A percentile compares a stretch with the other conserved stretches of the same genome.
Conservation (phyloP, 1,140 invertebrate species). For the Hylyphantes graminicola region DNA sequence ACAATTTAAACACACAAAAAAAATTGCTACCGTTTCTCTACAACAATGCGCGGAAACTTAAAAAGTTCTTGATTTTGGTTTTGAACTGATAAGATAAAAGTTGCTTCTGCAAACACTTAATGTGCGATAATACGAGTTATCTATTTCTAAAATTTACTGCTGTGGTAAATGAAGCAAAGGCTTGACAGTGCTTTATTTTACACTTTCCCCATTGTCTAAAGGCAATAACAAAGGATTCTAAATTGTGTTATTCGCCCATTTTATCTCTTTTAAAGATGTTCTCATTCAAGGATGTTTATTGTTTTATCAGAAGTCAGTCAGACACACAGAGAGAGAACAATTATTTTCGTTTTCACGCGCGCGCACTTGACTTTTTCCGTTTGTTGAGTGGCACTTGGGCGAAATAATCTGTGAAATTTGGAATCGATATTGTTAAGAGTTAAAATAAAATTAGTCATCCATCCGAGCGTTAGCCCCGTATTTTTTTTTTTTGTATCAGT, state of each 20-base stretch:
- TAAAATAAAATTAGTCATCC: too few relatives aligned
- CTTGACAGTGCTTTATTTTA: background rate
- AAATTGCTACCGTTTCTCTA: background rate
- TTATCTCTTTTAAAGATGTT: background rate
- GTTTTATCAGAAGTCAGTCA: too few relatives aligned
- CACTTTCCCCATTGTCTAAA: slow-evolving; percentile 6
- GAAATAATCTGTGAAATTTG: too few relatives aligned
- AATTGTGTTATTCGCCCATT: background rate
- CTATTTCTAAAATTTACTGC: slow-evolving; percentile 28
- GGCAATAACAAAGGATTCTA: slow-evolving; percentile 4
- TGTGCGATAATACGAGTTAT: slow-evolving; percentile 4
- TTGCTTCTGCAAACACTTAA: slow-evolving; percentile 28
- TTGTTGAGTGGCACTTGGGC: background rate
- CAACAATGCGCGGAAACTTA: slow-evolving; percentile 10
- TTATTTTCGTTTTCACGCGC: slow-evolving; percentile 7
- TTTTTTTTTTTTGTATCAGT: too few relatives aligned
- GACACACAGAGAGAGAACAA: background rate
- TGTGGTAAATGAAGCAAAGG: slow-evolving; percentile 28
- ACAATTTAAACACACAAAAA: too few relatives aligned
- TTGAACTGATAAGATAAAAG: slow-evolving; percentile 23
- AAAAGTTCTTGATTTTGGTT: slow-evolving; percentile 36
- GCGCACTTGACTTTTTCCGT: background rate
- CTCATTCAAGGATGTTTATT: too few relatives aligned
- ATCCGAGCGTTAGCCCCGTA: too few relatives aligned
- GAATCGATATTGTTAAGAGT: too few relatives aligned